phyloP scores from a whole-genome alignment of 1,140 invertebrate genomes.

The Heliothis virescens region DNA sequence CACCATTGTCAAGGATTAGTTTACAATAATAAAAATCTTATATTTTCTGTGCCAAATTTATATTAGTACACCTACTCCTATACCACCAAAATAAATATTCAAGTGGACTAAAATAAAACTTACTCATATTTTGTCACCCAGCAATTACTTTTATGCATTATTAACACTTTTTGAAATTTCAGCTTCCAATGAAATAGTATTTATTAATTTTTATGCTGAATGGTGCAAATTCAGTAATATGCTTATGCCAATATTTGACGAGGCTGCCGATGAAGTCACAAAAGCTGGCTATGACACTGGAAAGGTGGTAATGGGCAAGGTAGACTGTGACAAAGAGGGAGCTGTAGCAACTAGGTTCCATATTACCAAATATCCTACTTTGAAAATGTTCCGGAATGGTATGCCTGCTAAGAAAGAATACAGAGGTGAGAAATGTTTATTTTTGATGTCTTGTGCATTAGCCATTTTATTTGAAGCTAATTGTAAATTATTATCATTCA shows the following conservation, averaged over 20 bases:
- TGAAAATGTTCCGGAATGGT: constrained; percentile 98
- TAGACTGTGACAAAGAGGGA: constrained; percentile 97
- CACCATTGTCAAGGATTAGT: neutral
- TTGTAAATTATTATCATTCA: constrained; percentile 21
- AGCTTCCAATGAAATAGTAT: constrained; percentile 98
- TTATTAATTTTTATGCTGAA: constrained; percentile 99
- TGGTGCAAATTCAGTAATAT: constrained; percentile 99
- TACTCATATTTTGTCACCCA: neutral
- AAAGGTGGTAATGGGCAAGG: constrained; percentile 97
- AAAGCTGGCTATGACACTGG: constrained; percentile 93
- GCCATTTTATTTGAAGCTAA: neutral
- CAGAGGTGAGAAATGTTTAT: constrained; percentile 86
- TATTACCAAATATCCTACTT: constrained; percentile 99
- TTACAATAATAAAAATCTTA: neutral
- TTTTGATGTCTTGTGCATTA: neutral
- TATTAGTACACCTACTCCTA: too few relatives aligned
- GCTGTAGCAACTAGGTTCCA: constrained; percentile 95
- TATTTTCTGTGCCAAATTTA: too few relatives aligned
- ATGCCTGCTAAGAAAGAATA: constrained; percentile 98
- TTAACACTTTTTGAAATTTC: constrained; percentile 81
- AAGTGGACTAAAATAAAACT: too few relatives aligned
- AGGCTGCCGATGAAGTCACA: constrained; percentile 95
- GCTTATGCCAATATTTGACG: constrained; percentile 98
- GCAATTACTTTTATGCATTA: neutral
- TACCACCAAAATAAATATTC: too few relatives aligned